Conservation (phyloP, 1,140 invertebrate genomes). For the Heterodera carotae region DNA sequence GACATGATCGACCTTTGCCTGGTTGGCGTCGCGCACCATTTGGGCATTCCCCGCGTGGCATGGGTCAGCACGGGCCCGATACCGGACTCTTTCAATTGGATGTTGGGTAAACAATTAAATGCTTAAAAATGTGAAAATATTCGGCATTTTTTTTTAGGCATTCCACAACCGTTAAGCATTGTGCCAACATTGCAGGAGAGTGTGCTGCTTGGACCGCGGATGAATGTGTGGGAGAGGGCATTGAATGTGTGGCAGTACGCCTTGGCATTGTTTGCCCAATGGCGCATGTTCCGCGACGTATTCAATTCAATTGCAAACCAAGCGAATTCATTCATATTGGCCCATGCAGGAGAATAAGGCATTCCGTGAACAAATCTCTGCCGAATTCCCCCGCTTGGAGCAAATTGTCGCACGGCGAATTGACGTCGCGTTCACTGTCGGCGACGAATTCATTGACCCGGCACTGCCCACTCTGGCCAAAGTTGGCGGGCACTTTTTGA, state of each 20-base stretch:
- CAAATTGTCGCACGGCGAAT: slow-evolving; percentile 23
- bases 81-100: slow-evolving; percentile 32
- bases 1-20: slow-evolving; percentile 48
- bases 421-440: slow-evolving; percentile 37
- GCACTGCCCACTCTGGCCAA: slow-evolving; percentile 40
- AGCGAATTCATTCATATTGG: neutral
- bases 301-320: neutral
- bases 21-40: slow-evolving; percentile 40
- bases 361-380: slow-evolving; percentile 40
- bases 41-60: slow-evolving; percentile 35
- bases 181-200: slow-evolving; percentile 38
- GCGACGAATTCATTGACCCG: slow-evolving; percentile 49
- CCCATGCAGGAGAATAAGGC: slow-evolving; percentile 38
- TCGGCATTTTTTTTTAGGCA: slow-evolving; percentile 28
- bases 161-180: slow-evolving; percentile 41
- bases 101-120: no score
- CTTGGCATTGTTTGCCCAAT: neutral
- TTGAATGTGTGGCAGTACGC: slow-evolving; percentile 33
- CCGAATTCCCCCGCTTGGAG: slow-evolving; percentile 42
- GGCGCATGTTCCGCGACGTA: slow-evolving; percentile 13
- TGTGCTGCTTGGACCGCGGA: slow-evolving; percentile 32
- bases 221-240: slow-evolving; percentile 38
- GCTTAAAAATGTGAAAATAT: slow-evolving; percentile 9
- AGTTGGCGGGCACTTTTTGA: slow-evolving; percentile 12
- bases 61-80: slow-evolving; percentile 50